phyloP scores from a whole-genome alignment of 1,140 invertebrate species.

The Hycleus phaleratus region DNA sequence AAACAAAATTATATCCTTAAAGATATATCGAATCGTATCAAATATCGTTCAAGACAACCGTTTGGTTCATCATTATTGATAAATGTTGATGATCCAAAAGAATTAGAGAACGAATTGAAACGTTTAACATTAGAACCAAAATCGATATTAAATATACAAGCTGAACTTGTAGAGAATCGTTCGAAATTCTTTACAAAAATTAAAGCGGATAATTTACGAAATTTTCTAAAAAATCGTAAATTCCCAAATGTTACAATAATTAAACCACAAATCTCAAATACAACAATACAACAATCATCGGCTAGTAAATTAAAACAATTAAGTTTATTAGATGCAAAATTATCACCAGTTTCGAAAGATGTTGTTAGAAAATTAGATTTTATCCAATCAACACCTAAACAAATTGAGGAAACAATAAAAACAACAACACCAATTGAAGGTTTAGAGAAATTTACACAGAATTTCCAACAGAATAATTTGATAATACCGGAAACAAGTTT shows the following conservation, averaged over 20 bases:
- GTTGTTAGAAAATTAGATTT: slow-evolving; percentile 20
- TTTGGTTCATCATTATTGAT: slow-evolving; percentile 21
- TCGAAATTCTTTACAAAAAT: slow-evolving; percentile 21
- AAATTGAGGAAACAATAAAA: neutral
- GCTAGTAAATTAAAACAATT: slow-evolving; percentile 12
- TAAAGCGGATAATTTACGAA: slow-evolving; percentile 25
- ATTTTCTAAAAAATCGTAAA: slow-evolving; percentile 23
- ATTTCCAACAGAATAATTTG: neutral
- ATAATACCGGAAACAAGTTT: neutral
- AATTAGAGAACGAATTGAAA: slow-evolving; percentile 28
- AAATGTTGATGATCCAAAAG: slow-evolving; percentile 18
- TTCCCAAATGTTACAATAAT: slow-evolving; percentile 20
- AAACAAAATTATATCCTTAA: slow-evolving; percentile 42
- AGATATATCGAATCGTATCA: slow-evolving; percentile 30
- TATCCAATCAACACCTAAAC: slow-evolving; percentile 25
- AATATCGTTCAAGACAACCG: slow-evolving; percentile 11
- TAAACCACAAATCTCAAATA: slow-evolving; percentile 29
- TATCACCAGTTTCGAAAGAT: slow-evolving; percentile 20
- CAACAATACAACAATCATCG: slow-evolving; percentile 16
- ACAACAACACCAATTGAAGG: slow-evolving; percentile 1
- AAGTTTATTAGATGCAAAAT: slow-evolving; percentile 15
- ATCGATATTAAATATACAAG: slow-evolving; percentile 21
- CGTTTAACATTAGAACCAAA: slow-evolving; percentile 26
- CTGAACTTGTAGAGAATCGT: slow-evolving; percentile 25
- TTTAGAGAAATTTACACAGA: neutral